These are phyloP conservation scores for Tipula helvola DNA, from an alignment of 2,888 invertebrate species.

Conservation along the genomic window DNA sequence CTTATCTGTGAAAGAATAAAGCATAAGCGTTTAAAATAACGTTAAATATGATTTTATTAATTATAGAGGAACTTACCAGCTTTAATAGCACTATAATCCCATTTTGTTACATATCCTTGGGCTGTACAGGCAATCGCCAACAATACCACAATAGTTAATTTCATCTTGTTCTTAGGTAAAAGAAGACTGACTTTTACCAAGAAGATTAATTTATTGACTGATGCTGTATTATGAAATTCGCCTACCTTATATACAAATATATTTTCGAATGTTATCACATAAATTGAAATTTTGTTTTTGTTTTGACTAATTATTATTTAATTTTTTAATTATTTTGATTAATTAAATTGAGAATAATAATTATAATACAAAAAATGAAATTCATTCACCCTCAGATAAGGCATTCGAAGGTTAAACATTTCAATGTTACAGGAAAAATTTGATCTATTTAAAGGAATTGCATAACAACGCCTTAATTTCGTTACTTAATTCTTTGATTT, in stretches of 20 bases:
- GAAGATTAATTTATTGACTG: not conserved
- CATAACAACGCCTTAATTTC: not conserved
- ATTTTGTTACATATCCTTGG: not conserved
- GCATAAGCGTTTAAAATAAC: not conserved
- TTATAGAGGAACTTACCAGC: constrained; percentile 8
- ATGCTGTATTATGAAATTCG: not conserved
- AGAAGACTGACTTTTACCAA: not conserved
- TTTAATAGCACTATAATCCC: not conserved
- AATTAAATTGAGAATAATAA: not conserved
- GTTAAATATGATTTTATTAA: too few relatives aligned
- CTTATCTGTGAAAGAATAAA: constrained; percentile 24
- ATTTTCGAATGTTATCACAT: not conserved
- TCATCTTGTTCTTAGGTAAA: not conserved
- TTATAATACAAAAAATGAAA: not conserved
- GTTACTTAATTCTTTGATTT: not conserved
- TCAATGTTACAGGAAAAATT: not conserved
- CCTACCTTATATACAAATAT: not conserved
- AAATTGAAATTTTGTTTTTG: not conserved
- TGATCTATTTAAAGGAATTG: not conserved
- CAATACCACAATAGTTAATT: not conserved
- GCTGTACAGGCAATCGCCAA: not conserved
- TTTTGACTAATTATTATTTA: not conserved
- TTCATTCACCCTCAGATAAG: not conserved
- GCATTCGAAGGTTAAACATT: not conserved
- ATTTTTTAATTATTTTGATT: not conserved